Base-by-base conservation (phyloP, 2,797 vertebrate species). In the Sebastiscus albofasciatus region DNA sequence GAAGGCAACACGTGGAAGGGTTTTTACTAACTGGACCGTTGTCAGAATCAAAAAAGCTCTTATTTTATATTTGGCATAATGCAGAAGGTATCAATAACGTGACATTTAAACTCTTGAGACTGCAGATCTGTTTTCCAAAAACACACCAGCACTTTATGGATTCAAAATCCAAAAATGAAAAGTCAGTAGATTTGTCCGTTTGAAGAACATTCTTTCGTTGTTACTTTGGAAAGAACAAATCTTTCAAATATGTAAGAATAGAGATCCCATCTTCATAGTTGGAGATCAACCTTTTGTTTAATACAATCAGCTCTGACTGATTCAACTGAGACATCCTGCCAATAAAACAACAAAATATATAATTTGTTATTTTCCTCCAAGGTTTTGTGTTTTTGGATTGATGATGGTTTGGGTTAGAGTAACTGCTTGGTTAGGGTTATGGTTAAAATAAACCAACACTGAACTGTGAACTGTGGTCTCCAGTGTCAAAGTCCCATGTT, bases 1-100 rank as follows among this genome's bases (percentile, higher is more conserved):
- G 81, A 87, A 85, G 36, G 42, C 20, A 52, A 68, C 72, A 54
- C 9, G 46, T 8, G 54, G 55, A 42, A 5, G 58, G 33, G 24
- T 10, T 36, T 58, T 69, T 24, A 24, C n/a, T 10, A 1, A 24
- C 4, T 26, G 12, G 26, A 72, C 49, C 8, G 4, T 8, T 52
- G 22, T n/a, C n/a, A 71, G 20, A 52, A 52, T 52, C 2, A 16
- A 52, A 52, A 24, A 49, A 26, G 2, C 61, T 27, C n/a, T 42
- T 2, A 20, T 33, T 31, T 33, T n/a, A 10, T 4, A 34, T 34
- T 29, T 8, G 49, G 31, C 33, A 3, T 5, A 5, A 34, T 55
- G 46, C 22, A 56, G 34, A 67, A 27, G 16, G 34, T 0, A n/a
- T 20, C 49, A 52, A n/a, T 52, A n/a, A 52, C 0, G 20, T 52